Conservation (phyloP, 2,888 invertebrate genomes). For the Sphecodes monilicornis region DNA sequence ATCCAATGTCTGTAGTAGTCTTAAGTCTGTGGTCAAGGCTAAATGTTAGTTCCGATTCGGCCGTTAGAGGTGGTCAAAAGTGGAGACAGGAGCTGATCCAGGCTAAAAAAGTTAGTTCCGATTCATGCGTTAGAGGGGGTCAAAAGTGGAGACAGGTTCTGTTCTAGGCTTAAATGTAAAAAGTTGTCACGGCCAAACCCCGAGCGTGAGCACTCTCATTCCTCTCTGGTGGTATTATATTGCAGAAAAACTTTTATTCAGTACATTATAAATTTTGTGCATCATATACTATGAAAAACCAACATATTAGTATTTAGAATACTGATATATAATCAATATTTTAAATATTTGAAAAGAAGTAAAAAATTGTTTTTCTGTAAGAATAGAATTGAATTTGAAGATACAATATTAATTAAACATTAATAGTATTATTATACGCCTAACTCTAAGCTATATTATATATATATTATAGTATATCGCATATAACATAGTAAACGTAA, state of each 20-base stretch:
- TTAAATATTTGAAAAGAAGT: background rate
- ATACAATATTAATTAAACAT: background rate
- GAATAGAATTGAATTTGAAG: background rate
- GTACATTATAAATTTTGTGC: background rate
- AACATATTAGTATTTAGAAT: background rate
- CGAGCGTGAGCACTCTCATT: too few species aligned
- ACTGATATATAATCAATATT: background rate
- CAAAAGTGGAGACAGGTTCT: too few species aligned
- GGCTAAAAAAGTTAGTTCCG: too few species aligned
- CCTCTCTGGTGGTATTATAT: too few species aligned
- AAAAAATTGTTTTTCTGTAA: background rate
- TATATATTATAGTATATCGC: background rate
- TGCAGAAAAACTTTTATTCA: background rate
- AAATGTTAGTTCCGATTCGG: too few species aligned
- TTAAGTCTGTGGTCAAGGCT: too few species aligned
- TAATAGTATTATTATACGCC: background rate
- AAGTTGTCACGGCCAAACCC: too few species aligned
- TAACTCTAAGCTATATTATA: background rate
- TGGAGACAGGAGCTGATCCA: too few species aligned
- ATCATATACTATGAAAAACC: background rate
- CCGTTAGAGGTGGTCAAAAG: too few species aligned
- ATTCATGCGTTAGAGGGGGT: too few species aligned
- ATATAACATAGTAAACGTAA: background rate
- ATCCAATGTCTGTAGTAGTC: too few species aligned
- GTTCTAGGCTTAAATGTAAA: too few species aligned